Conservation (phyloP, 2,797 vertebrate genomes). For the Numenius phaeopus region DNA sequence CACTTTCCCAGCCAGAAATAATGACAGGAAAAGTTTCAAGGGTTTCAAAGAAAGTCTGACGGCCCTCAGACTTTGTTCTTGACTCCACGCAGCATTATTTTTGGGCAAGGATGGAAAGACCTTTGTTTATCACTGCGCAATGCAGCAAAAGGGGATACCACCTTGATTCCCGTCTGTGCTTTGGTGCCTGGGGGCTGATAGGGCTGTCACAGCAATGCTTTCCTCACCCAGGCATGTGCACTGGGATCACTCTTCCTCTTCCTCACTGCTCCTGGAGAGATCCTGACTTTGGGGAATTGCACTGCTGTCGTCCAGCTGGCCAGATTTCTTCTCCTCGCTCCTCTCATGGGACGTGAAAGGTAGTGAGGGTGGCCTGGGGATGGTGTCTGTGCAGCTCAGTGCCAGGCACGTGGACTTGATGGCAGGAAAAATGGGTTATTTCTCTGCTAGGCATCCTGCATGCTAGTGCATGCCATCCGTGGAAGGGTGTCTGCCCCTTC, state of each 20-base stretch:
- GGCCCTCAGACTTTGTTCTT: not conserved
- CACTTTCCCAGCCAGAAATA: not conserved
- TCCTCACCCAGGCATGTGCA: not conserved
- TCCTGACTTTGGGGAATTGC: not conserved
- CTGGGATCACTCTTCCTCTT: not conserved
- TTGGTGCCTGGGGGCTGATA: not conserved
- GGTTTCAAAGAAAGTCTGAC: not conserved
- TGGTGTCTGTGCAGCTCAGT: accelerated
- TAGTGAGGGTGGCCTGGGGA: not conserved
- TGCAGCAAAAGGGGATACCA: accelerated
- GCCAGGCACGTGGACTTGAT: accelerated
- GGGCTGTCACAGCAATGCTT: not conserved
- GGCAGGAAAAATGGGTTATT: not conserved
- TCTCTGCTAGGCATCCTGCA: not conserved
- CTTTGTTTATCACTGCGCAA: not conserved
- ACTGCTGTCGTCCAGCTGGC: accelerated
- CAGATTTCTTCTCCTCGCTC: not conserved
- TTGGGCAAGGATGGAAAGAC: not conserved
- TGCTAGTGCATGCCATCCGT: accelerated
- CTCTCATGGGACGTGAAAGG: accelerated
- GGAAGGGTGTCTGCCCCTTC: not conserved
- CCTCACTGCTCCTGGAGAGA: not conserved
- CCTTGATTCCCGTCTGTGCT: accelerated
- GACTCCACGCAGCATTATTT: accelerated
- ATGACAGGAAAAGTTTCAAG: not conserved